Conservation (phyloP, 1,140 invertebrate species). For the Nylanderia fulva region DNA sequence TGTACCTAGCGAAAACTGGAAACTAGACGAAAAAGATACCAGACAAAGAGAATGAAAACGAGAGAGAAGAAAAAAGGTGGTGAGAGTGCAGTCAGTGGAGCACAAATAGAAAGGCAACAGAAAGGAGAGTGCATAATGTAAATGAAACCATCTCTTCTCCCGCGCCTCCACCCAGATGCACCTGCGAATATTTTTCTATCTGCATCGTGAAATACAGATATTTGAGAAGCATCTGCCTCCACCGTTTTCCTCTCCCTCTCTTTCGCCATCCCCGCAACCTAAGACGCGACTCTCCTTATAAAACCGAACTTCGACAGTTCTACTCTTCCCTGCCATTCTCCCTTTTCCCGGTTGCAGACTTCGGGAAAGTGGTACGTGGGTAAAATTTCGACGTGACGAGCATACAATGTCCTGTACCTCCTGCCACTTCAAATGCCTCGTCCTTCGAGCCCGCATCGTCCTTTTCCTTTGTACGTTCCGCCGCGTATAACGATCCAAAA, state of each 20-base stretch:
- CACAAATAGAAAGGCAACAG: slow-evolving; percentile 56
- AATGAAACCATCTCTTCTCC: slow-evolving; percentile 65
- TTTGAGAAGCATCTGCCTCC: slow-evolving; percentile 70
- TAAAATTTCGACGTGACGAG: slow-evolving; percentile 76
- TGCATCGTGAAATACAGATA: slow-evolving; percentile 75
- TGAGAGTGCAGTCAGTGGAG: slow-evolving; percentile 46
- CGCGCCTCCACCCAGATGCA: slow-evolving; percentile 42
- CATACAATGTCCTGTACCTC: slow-evolving; percentile 66
- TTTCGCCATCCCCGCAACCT: background rate
- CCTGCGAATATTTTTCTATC: slow-evolving; percentile 73
- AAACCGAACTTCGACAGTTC: slow-evolving; percentile 76
- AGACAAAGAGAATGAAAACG: background rate
- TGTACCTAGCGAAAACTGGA: background rate
- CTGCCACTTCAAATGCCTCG: slow-evolving; percentile 6
- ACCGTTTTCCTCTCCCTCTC: background rate
- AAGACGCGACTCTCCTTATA: slow-evolving; percentile 69
- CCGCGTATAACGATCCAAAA: background rate
- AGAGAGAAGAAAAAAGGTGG: background rate
- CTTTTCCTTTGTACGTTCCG: slow-evolving; percentile 10
- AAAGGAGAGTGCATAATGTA: slow-evolving; percentile 74
- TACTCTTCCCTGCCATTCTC: slow-evolving; percentile 68
- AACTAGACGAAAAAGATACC: background rate
- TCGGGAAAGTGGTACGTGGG: slow-evolving; percentile 76
- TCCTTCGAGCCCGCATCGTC: slow-evolving; percentile 28
- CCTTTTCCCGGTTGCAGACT: slow-evolving; percentile 72